Conservation (phyloP, 2,797 vertebrate species). For the Rhinichthys osculus region DNA sequence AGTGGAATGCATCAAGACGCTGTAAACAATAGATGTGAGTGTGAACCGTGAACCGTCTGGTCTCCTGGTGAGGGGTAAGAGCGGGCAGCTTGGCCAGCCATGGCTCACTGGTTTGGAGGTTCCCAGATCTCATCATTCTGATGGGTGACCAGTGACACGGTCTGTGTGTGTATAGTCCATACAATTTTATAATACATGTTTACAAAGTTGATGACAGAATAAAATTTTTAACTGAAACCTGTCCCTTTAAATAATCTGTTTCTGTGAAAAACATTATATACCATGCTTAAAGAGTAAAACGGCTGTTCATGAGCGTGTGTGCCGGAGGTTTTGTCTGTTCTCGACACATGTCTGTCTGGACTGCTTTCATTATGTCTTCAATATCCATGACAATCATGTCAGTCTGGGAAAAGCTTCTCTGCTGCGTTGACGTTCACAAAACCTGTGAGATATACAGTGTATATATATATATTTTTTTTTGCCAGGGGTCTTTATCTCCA, state of each 20-base stretch:
- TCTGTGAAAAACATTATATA: not conserved
- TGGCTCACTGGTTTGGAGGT: constrained; percentile 55
- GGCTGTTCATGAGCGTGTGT: constrained; percentile 69
- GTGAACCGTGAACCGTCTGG: constrained; percentile 56
- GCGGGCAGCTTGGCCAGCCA: constrained; percentile 57
- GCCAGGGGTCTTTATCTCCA: constrained; percentile 6
- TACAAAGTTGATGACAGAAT: not conserved
- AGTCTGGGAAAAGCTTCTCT: constrained; percentile 6
- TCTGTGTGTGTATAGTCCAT: not conserved
- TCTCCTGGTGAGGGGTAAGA: constrained; percentile 50
- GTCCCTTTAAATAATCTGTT: not conserved
- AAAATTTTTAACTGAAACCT: too few species aligned
- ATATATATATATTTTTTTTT: not conserved
- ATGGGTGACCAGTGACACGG: constrained; percentile 44
- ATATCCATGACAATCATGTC: constrained; percentile 72
- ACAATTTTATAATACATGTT: too few species aligned
- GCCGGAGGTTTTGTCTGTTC: constrained; percentile 75
- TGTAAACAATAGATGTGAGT: constrained; percentile 53
- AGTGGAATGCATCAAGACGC: constrained; percentile 35
- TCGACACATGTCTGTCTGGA: constrained; percentile 77
- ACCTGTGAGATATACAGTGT: not conserved
- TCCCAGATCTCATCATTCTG: constrained; percentile 56
- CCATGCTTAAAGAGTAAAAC: not conserved
- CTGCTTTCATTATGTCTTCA: constrained; percentile 81
- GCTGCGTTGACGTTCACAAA: not conserved